Evolutionary conservation across 2,113 vertebrate genomes (phyloP).

Genomic region (Archocentrus centrarchus): DNA sequence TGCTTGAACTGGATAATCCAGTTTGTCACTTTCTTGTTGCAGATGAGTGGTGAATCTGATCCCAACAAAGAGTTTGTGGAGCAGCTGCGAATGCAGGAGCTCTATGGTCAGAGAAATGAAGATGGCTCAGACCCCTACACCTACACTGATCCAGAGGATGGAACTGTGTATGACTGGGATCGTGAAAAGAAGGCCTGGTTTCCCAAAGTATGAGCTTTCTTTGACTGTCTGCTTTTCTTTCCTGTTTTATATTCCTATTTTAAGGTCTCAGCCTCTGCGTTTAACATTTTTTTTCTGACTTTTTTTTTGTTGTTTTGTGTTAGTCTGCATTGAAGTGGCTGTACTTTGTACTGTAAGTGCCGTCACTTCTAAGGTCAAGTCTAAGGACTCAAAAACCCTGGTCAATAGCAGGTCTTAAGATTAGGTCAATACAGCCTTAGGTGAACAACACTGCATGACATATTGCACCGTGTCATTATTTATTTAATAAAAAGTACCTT

Average conservation of each 20-base stretch:
- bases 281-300: background rate
- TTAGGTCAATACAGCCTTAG: too few relatives aligned
- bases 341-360: background rate
- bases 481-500: too few relatives aligned
- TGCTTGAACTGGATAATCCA: background rate
- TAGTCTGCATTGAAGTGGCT: background rate
- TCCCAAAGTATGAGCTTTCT: conserved; percentile 85
- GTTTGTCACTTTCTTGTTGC: background rate
- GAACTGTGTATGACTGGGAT: conserved; percentile 94
- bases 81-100: conserved; percentile 92
- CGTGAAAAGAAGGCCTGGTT: conserved; percentile 95
- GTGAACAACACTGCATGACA: too few relatives aligned
- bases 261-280: background rate
- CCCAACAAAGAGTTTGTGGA: conserved; percentile 89
- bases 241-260: background rate
- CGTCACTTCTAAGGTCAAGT: too few relatives aligned
- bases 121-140: conserved; percentile 79
- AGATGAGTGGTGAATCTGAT: conserved; percentile 76
- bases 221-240: background rate
- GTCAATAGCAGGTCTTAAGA: too few relatives aligned
- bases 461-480: too few relatives aligned
- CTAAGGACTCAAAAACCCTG: too few relatives aligned
- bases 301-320: background rate
- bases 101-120: conserved; percentile 77
- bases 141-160: conserved; percentile 86